phyloP scores from a whole-genome alignment of 1,140 invertebrate genomes.

The Pogonomyrmex californicus region DNA sequence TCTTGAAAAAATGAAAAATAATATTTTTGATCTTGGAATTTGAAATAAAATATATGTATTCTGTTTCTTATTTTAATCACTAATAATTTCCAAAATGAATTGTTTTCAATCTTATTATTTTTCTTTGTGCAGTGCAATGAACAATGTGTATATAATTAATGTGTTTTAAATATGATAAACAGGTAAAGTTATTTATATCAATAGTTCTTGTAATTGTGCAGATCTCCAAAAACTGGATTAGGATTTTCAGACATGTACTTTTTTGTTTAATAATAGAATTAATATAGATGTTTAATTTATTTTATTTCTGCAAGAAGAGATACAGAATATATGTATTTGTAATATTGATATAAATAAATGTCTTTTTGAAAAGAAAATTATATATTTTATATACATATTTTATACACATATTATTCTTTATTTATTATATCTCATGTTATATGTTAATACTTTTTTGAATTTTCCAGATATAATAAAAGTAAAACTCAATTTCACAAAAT shows the following conservation, averaged over 20 bases:
- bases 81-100: neutral
- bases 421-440: neutral
- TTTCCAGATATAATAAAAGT: neutral
- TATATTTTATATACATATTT: conserved; percentile 19
- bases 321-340: neutral
- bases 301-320: neutral
- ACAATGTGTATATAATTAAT: neutral
- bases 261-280: neutral
- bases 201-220: conserved; percentile 61
- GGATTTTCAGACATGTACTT: conserved; percentile 1
- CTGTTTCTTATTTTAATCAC: neutral
- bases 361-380: neutral
- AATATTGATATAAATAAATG: neutral
- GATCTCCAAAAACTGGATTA: conserved; percentile 87
- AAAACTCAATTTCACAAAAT: neutral
- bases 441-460: neutral
- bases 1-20: neutral
- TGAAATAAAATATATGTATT: neutral
- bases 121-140: neutral
- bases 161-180: neutral
- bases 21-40: conserved; percentile 6
- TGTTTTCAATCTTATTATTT: neutral
- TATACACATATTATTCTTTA: conserved; percentile 11
- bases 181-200: neutral
- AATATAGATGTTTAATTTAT: conserved; percentile 24